These are phyloP conservation scores for Neodontobutis hainanensis DNA, from an alignment of 2,113 vertebrate genomes.

Conservation along the genomic window DNA sequence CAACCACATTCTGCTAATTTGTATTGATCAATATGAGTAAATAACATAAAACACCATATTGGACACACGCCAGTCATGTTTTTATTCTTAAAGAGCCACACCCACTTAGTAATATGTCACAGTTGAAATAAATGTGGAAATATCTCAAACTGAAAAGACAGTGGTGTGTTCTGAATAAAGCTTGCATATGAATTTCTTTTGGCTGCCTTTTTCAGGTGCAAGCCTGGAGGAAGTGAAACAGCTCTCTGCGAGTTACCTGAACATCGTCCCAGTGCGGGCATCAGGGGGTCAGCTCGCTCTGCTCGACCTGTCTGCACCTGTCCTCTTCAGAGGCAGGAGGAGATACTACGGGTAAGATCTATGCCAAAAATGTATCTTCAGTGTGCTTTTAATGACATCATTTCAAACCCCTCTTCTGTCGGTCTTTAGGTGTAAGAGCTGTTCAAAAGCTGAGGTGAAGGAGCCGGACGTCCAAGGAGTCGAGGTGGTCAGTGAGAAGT, in stretches of 20 bases:
- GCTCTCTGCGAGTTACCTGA: constrained; percentile 79
- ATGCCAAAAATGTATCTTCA: background rate
- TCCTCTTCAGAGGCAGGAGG: constrained; percentile 83
- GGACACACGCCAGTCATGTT: too few relatives aligned
- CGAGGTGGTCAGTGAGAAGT: constrained; percentile 54
- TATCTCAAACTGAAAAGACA: too few relatives aligned
- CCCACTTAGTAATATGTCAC: too few relatives aligned
- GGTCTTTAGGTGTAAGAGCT: constrained; percentile 69
- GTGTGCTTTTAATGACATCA: background rate
- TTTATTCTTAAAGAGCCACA: too few relatives aligned
- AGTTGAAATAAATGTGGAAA: too few relatives aligned
- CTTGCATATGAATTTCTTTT: too few relatives aligned
- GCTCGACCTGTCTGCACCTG: constrained; percentile 85
- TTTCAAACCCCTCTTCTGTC: background rate
- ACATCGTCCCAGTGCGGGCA: constrained; percentile 85
- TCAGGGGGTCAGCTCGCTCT: constrained; percentile 75
- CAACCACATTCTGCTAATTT: too few relatives aligned
- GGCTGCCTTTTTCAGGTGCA: constrained; percentile 76
- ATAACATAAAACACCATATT: too few relatives aligned
- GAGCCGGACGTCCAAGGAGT: constrained; percentile 41
- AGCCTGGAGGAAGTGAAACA: constrained; percentile 79
- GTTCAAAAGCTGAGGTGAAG: constrained; percentile 52
- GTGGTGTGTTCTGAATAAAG: too few relatives aligned
- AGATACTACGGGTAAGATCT: constrained; percentile 85
- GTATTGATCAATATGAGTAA: too few relatives aligned